A percentile compares a stretch with the other conserved stretches of the same genome.
Evolutionary conservation across 2,888 invertebrate genomes (phyloP).

Genomic region (Colletes collaris): DNA sequence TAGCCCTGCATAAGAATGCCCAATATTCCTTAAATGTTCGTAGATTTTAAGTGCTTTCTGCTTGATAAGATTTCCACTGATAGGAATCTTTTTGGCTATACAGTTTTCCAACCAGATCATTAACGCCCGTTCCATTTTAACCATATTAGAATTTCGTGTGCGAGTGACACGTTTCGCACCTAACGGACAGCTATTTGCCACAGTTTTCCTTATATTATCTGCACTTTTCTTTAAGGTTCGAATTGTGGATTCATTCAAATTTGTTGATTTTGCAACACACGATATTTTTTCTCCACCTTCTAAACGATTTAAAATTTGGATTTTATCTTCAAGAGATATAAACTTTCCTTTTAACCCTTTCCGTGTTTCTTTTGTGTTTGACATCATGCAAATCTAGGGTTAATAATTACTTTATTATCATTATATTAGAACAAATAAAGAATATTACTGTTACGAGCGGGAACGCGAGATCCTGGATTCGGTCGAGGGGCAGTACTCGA

Average conservation of each 20-base stretch:
- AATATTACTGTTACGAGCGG: too few species aligned
- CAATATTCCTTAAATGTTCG: slow-evolving; percentile 56
- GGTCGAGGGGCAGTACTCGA: too few species aligned
- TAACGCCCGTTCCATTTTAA: slow-evolving; percentile 54
- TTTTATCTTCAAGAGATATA: slow-evolving; percentile 55
- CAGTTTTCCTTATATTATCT: slow-evolving; percentile 47
- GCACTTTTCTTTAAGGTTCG: slow-evolving; percentile 54
- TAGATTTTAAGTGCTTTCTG: slow-evolving; percentile 60
- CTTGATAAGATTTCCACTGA: slow-evolving; percentile 57
- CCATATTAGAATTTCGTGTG: slow-evolving; percentile 51
- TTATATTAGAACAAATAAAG: too few species aligned
- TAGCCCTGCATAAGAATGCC: slow-evolving; percentile 46
- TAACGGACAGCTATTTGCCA: slow-evolving; percentile 52
- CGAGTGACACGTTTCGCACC: slow-evolving; percentile 53
- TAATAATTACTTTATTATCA: too few species aligned
- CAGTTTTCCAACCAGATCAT: slow-evolving; percentile 59
- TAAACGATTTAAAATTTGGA: slow-evolving; percentile 56
- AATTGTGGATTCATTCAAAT: slow-evolving; percentile 57
- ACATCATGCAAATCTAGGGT: too few species aligned
- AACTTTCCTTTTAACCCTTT: slow-evolving; percentile 55
- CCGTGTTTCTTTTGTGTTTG: slow-evolving; percentile 27
- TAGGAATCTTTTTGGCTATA: slow-evolving; percentile 52
- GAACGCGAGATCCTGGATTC: too few species aligned
- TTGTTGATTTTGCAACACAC: slow-evolving; percentile 49
- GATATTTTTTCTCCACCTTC: slow-evolving; percentile 46